A percentile compares a stretch with the other conserved stretches of the same genome.
phyloP scores from a whole-genome alignment of 2,888 invertebrate genomes.

The Sycophila texana region DNA sequence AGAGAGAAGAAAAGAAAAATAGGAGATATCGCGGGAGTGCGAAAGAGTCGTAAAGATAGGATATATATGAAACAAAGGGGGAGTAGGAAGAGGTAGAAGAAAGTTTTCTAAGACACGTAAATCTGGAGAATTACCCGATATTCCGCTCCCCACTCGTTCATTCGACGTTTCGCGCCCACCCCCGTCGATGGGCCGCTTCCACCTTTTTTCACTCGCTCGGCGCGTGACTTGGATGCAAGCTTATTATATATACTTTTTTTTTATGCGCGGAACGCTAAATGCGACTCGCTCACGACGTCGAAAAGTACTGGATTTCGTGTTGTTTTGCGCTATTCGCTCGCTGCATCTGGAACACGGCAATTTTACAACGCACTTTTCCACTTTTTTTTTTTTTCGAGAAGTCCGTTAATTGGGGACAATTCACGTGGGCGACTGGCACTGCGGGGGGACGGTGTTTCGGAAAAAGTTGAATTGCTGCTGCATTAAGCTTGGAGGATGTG shows the following conservation, averaged over 20 bases:
- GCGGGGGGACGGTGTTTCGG: too few species aligned
- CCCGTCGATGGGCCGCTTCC: not conserved
- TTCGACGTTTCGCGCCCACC: constrained; percentile 22
- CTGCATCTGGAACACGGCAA: too few species aligned
- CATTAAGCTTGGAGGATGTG: too few species aligned
- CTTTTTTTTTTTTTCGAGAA: too few species aligned
- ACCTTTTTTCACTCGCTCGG: constrained; percentile 20
- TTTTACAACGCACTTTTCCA: too few species aligned
- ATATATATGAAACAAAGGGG: constrained; percentile 54
- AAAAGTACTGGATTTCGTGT: not conserved
- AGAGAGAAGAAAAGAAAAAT: constrained; percentile 22
- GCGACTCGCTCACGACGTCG: not conserved
- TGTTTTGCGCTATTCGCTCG: not conserved
- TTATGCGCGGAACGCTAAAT: not conserved
- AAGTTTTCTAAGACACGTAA: constrained; percentile 58
- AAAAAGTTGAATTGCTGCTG: too few species aligned
- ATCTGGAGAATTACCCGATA: constrained; percentile 59
- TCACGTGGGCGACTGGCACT: too few species aligned
- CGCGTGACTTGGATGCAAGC: not conserved
- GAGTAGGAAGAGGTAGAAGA: constrained; percentile 41
- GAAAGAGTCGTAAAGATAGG: constrained; percentile 41
- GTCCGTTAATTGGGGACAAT: too few species aligned
- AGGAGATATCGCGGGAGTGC: constrained; percentile 37
- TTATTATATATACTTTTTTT: not conserved
- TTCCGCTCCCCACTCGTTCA: constrained; percentile 42